Evolutionary conservation across 2,888 invertebrate species (phyloP), one percentile per base, ranked within the genome.

Genomic region (Noctua fimbriata): DNA sequence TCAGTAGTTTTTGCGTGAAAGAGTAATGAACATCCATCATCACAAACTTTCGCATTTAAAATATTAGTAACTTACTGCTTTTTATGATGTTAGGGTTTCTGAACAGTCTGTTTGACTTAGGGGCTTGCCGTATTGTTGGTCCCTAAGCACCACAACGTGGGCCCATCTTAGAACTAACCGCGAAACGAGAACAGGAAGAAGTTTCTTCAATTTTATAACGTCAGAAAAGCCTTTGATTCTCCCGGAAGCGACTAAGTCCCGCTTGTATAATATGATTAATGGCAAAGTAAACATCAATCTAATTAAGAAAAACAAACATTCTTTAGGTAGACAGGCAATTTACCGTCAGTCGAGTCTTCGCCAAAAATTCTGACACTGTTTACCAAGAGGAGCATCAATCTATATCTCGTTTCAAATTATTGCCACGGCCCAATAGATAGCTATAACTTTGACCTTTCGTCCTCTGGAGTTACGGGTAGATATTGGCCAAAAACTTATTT

Each of bases 351-450:
- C 24, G 55, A 55, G 69, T 72, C 82, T 86, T 82, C 69, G 86
- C 71, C 80, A 79, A 81, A 87, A 78, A 82, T 72, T 69, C 63
- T 87, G 89, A 75, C 80, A 79, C 52, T 89, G 82, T 88, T 90
- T 83, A 87, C 89, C 72, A 69, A 72, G 76, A 83, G 75, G 77
- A 78, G 80, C 89, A 88, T 88, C 81, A 87, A 90, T 88, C 88
- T 87, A 81, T 90, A 90, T 88, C 83, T 49, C 55, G 73, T 89
- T 87, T 83, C 89, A 67, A 76, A 82, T 88, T 78, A 81, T 74
- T 81, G 69, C 77, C 83, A 72, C 80, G 73, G 67, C 82, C 81
- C 60, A 69, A 84, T 69, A 79, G 73, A 75, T 69, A 63, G 79
- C 76, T 78, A 78, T 75, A 67, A 83, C 36, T 73, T 69, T 81